Evolutionary conservation across 2,888 invertebrate species (phyloP).

Genomic region (Scelioninae gen. 2): DNA sequence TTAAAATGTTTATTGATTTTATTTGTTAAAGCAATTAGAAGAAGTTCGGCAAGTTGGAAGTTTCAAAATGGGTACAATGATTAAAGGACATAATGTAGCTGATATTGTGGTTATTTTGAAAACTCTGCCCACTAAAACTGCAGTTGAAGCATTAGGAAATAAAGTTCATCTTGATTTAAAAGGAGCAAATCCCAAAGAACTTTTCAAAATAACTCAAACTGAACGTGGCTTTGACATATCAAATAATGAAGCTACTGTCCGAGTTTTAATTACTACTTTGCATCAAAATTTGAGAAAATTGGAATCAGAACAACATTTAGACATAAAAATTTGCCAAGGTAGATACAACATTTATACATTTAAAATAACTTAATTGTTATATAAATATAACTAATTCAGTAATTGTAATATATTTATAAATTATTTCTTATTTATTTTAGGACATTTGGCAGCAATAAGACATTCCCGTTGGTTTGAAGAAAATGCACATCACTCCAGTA

Average conservation of each 20-base stretch:
- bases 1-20: no score
- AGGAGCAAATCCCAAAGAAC: slow-evolving; percentile 80
- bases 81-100: slow-evolving; percentile 95
- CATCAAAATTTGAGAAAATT: slow-evolving; percentile 95
- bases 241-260: slow-evolving; percentile 89
- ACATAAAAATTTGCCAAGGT: slow-evolving; percentile 78
- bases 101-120: slow-evolving; percentile 98
- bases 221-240: slow-evolving; percentile 93
- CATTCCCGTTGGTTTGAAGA: slow-evolving; percentile 99
- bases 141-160: slow-evolving; percentile 92
- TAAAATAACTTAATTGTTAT: no score
- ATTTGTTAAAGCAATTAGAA: slow-evolving; percentile 83
- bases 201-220: slow-evolving; percentile 77
- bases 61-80: slow-evolving; percentile 98
- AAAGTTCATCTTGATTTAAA: slow-evolving; percentile 92
- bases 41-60: slow-evolving; percentile 98
- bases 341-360: slow-evolving; percentile 7
- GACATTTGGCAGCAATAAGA: slow-evolving; percentile 94
- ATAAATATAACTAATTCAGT: neutral
- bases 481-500: slow-evolving; percentile 96
- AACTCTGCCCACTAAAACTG: slow-evolving; percentile 96
- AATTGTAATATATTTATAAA: no score
- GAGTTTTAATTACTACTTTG: slow-evolving; percentile 94
- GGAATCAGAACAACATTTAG: slow-evolving; percentile 89
- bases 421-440: no score